Evolutionary conservation across 2,113 vertebrate species (phyloP).

Genomic region (Leptobrachium ailaonicum): DNA sequence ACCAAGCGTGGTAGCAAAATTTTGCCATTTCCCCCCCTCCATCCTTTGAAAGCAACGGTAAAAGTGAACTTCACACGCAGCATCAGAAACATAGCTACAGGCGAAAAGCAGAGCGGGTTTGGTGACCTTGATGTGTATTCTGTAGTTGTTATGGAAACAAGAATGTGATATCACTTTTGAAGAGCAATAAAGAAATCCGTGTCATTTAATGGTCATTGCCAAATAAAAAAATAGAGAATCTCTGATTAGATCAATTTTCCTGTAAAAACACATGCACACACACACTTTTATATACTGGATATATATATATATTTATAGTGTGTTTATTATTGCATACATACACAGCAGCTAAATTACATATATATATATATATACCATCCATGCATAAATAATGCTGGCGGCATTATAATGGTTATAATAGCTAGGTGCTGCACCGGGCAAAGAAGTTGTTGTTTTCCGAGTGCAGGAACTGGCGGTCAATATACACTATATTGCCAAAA

Average conservation of each 20-base stretch:
- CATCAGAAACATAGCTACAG: slow-evolving; percentile 58
- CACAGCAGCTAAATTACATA: no score
- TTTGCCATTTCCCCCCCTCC: slow-evolving; percentile 38
- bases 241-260: neutral
- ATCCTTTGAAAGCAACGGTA: slow-evolving; percentile 58
- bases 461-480: no score
- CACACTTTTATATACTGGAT: no score
- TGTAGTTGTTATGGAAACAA: slow-evolving; percentile 85
- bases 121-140: slow-evolving; percentile 78
- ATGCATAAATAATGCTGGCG: no score
- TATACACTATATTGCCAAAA: no score
- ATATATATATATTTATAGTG: no score
- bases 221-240: neutral
- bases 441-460: no score
- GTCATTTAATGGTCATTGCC: slow-evolving; percentile 61
- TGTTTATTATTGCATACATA: no score
- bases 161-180: slow-evolving; percentile 68
- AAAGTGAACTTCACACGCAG: slow-evolving; percentile 64
- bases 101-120: slow-evolving; percentile 67
- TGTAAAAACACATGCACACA: no score
- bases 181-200: slow-evolving; percentile 66
- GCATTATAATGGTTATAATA: no score
- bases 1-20: neutral
- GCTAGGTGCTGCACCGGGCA: no score
- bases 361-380: no score